A percentile compares a stretch with the other conserved stretches of the same genome.
Evolutionary conservation across 2,113 vertebrate species (phyloP).

Genomic region (Notothenia rossii): DNA sequence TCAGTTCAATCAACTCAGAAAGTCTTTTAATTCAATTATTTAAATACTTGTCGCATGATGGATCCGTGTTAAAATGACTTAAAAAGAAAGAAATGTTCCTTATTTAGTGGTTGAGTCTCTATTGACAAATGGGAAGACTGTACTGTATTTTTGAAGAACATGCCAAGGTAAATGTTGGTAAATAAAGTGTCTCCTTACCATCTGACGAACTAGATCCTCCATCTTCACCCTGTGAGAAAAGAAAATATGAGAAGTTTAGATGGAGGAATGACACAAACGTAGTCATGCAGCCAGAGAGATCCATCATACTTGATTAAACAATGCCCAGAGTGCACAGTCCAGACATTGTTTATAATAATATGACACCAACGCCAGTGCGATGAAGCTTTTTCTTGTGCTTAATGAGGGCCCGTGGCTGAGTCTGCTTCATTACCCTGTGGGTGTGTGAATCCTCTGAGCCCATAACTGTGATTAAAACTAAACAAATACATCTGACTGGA

Average conservation of each 20-base stretch:
- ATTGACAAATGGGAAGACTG: not conserved
- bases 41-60: conserved; percentile 10
- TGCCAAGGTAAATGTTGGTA: conserved; percentile 78
- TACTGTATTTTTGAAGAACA: conserved; percentile 68
- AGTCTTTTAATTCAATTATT: conserved; percentile 9
- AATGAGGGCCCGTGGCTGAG: not conserved
- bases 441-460: not conserved
- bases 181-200: conserved; percentile 83
- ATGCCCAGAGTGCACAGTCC: not conserved
- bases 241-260: conserved; percentile 21
- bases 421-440: not conserved
- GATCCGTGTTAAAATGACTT: conserved; percentile 6
- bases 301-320: not conserved
- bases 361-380: not conserved
- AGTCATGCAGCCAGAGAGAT: not conserved
- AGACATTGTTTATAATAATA: conserved; percentile 1
- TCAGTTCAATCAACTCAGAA: not conserved
- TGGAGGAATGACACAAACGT: not conserved
- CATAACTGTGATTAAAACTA: conserved; percentile 26
- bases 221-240: conserved; percentile 88
- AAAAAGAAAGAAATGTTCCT: conserved; percentile 8
- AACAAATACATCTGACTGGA: not conserved
- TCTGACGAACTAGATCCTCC: conserved; percentile 88
- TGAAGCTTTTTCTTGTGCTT: not conserved
- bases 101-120: conserved; percentile 20